A percentile compares a stretch with the other conserved stretches of the same genome.
These are phyloP conservation scores for Ptiloglossa arizonensis DNA, from an alignment of 1,140 invertebrate genomes.

Conservation along the genomic window DNA sequence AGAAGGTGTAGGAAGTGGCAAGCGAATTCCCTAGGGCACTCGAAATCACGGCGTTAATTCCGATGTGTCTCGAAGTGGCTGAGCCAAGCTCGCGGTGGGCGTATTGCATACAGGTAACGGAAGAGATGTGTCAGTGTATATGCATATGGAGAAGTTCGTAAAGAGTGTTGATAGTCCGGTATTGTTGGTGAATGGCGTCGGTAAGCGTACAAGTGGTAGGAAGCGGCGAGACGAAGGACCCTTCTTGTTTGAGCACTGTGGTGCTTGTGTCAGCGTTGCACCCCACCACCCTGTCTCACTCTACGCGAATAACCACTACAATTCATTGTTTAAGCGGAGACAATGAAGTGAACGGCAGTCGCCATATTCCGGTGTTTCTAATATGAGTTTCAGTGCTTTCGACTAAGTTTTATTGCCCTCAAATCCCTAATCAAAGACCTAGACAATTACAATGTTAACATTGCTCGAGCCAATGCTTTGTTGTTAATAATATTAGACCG, in stretches of 20 bases:
- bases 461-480: too few species aligned
- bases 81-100: slow-evolving; percentile 39
- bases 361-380: slow-evolving; percentile 16
- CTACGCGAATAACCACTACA: slow-evolving; percentile 46
- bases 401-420: background rate
- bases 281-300: slow-evolving; percentile 32
- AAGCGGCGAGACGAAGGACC: slow-evolving; percentile 53
- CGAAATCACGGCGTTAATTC: slow-evolving; percentile 64
- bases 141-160: slow-evolving; percentile 4
- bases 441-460: background rate
- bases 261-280: slow-evolving; percentile 61
- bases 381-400: background rate
- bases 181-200: slow-evolving; percentile 40
- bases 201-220: slow-evolving; percentile 50
- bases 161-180: slow-evolving; percentile 2
- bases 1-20: slow-evolving; percentile 1
- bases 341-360: slow-evolving; percentile 27
- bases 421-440: background rate
- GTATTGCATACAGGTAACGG: slow-evolving; percentile 41
- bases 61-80: slow-evolving; percentile 65
- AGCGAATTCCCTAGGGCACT: slow-evolving; percentile 51
- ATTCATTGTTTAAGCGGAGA: slow-evolving; percentile 45
- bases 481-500: too few species aligned
- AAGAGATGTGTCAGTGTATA: background rate
- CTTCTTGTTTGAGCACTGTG: slow-evolving; percentile 48